Percentiles rank a stretch among this genome's conserved stretches.
These are phyloP conservation scores for Chloroceryle inda DNA, from an alignment of 2,797 vertebrate genomes.

Conservation along the genomic window DNA sequence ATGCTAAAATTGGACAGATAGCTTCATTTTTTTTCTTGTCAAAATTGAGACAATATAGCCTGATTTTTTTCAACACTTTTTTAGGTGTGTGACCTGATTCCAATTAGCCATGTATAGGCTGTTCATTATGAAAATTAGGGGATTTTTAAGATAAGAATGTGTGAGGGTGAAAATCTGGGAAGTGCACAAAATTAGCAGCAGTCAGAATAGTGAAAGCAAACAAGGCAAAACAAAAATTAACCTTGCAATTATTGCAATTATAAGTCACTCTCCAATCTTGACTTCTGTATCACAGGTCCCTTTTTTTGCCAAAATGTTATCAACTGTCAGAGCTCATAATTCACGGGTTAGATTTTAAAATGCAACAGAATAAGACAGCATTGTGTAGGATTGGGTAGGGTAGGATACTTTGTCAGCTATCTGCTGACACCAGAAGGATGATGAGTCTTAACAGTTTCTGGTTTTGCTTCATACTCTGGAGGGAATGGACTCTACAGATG, in stretches of 20 bases:
- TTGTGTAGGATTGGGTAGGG: accelerated
- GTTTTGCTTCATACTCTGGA: neutral
- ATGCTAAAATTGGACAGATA: neutral
- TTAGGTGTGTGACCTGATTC: neutral
- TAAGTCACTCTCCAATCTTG: neutral
- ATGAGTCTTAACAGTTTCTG: neutral
- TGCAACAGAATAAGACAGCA: neutral
- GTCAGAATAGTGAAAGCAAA: neutral
- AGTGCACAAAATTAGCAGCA: neutral
- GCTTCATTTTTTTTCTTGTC: neutral
- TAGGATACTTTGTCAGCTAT: neutral
- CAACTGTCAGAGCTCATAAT: neutral
- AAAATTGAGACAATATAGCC: neutral
- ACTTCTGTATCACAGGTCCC: neutral
- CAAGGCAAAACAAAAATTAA: neutral
- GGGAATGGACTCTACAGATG: neutral
- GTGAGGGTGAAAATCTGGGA: neutral
- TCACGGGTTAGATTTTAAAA: neutral
- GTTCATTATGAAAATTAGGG: neutral
- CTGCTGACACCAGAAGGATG: neutral
- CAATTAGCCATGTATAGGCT: neutral
- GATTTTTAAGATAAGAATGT: neutral
- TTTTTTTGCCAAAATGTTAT: neutral
- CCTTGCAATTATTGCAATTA: neutral
- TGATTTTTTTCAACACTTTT: neutral